Evolutionary conservation across 2,113 vertebrate species (phyloP).

Genomic region (Callorhinus ursinus): DNA sequence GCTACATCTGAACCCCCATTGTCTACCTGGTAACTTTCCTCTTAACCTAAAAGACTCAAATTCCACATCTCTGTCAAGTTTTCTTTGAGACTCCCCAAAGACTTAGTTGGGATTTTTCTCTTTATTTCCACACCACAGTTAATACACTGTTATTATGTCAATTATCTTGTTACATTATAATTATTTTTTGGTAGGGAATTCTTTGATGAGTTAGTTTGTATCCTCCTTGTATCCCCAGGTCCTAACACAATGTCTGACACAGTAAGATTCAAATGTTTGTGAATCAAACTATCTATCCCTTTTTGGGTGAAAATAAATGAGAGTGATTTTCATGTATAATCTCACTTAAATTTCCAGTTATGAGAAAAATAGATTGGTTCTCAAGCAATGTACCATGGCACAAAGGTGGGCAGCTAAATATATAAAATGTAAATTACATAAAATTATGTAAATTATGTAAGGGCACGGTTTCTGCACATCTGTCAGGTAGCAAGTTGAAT

Average conservation of each 20-base stretch:
- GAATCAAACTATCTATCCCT: background rate
- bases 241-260: background rate
- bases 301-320: background rate
- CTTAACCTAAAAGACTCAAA: conserved; percentile 21
- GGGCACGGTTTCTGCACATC: background rate
- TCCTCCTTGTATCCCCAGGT: background rate
- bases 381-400: background rate
- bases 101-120: background rate
- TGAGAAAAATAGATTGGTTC: background rate
- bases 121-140: background rate
- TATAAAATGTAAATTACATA: background rate
- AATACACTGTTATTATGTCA: conserved; percentile 1
- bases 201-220: background rate
- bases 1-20: background rate
- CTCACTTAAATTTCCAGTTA: background rate
- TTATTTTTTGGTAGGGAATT: background rate
- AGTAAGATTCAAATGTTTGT: conserved; percentile 16
- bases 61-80: background rate
- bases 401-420: background rate
- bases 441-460: background rate
- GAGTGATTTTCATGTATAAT: conserved; percentile 3
- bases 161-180: background rate
- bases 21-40: background rate
- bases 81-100: background rate
- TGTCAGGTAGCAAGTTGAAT: background rate